phyloP scores from a whole-genome alignment of 2,113 vertebrate genomes.

The Megaceryle maxima region DNA sequence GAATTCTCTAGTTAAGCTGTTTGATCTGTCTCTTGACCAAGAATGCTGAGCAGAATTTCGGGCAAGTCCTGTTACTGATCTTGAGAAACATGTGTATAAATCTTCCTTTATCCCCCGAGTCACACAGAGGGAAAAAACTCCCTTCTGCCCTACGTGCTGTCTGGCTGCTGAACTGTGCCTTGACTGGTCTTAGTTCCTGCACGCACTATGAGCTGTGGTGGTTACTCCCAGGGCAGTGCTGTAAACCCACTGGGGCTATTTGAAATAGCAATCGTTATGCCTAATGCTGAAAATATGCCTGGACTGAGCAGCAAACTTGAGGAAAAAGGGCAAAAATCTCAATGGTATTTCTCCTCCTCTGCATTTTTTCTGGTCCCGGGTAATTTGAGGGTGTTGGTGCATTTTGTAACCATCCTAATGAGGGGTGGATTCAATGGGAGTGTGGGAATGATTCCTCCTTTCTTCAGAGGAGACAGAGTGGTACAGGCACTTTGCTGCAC shows the following conservation, averaged over 20 bases:
- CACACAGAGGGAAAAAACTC: not conserved
- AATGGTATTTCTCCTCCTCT: not conserved
- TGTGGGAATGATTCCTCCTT: not conserved
- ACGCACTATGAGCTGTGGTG: not conserved
- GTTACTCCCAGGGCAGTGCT: not conserved
- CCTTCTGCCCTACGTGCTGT: not conserved
- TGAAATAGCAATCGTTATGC: not conserved
- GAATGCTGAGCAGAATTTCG: not conserved
- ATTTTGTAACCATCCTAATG: not conserved
- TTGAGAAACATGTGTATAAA: constrained; percentile 36
- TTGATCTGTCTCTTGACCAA: not conserved
- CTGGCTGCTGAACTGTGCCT: not conserved
- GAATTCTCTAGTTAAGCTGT: not conserved
- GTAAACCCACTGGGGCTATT: not conserved
- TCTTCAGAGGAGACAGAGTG: not conserved
- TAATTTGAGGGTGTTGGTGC: not conserved
- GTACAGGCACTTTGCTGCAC: not conserved
- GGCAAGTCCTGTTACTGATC: not conserved
- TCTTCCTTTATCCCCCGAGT: not conserved
- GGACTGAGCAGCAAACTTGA: not conserved
- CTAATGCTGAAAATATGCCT: not conserved
- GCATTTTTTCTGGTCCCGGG: not conserved
- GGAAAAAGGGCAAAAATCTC: not conserved
- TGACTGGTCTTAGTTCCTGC: not conserved
- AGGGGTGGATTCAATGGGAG: not conserved